phyloP scores from a whole-genome alignment of 2,888 invertebrate species.

The Himalopsyche kuldschensis region DNA sequence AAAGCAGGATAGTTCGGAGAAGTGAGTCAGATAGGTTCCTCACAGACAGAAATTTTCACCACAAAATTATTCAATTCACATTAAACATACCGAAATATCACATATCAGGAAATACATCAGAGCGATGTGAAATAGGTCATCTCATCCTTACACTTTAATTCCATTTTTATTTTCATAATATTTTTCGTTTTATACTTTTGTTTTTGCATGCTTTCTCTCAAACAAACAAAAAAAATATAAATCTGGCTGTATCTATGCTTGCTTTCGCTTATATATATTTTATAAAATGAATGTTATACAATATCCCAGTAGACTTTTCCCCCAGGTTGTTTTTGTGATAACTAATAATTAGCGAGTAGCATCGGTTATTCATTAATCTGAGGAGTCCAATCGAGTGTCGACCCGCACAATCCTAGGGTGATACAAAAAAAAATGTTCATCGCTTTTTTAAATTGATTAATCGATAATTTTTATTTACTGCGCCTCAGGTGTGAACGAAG shows the following conservation, averaged over 20 bases:
- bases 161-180: conserved; percentile 1
- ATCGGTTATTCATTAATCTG: not conserved
- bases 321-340: not conserved
- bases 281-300: not conserved
- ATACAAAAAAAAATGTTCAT: not conserved
- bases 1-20: conserved; percentile 38
- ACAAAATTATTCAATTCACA: conserved; percentile 9
- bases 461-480: not conserved
- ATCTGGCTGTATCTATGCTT: conserved; percentile 31
- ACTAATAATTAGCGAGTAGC: not conserved
- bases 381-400: not conserved
- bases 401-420: not conserved
- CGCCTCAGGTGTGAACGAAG: not conserved
- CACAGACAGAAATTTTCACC: conserved; percentile 12
- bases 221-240: not conserved
- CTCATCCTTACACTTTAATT: conserved; percentile 7
- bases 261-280: conserved; percentile 32
- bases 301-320: not conserved
- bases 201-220: conserved; percentile 22
- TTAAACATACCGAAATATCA: not conserved
- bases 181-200: conserved; percentile 13
- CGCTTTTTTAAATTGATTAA: not conserved
- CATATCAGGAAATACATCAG: not conserved
- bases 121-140: conserved; percentile 2
- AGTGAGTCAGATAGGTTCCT: conserved; percentile 41